Evolutionary conservation across 2,888 invertebrate genomes (phyloP), one percentile per base, ranked within the genome.

Genomic region (Anorthoa munda): DNA sequence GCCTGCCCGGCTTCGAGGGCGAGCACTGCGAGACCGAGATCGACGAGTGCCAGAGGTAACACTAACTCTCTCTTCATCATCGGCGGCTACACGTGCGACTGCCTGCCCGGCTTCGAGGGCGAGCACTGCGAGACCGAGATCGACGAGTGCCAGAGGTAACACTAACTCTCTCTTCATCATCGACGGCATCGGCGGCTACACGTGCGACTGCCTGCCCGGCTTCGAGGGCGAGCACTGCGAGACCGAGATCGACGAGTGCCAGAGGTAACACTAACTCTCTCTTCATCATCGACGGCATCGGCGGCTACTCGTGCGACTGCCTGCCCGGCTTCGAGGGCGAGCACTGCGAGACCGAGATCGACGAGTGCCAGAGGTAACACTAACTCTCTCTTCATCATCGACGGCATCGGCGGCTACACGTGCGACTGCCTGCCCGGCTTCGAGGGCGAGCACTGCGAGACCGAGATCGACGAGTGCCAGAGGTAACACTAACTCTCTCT

Each of bases 341-440:
- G 26, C 97, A 97, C 91, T 99, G 99, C 93, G 98, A 98, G 92
- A 95, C 95, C 66, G 98, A 98, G 90, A 98, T 98, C 85, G 97
- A 99, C 93, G 98, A 99, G 94, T 99, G 98, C 89, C 97, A 97
- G 81, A 96, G 97, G 96, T 97, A 31, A 31, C 31, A 31, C 31
- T 31, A 31, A 31, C 31, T 31, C 7, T 31, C 5, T 31, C 31
- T 31, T 31, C 31, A 31, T 31, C 88, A 97, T 98, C 89, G 98
- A n/a, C n/a, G n/a, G n/a, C n/a, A n/a, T n/a, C n/a, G n/a, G 98
- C 79, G 97, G 96, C 12, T 99, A 98, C 93, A 93, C 96, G 4
- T 99, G 99, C 93, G 97, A 98, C 88, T 99, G 99, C 92, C 97
- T 97, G 86, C 97, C 98, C 63, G 99, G 99, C 61, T 99, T 97